Base-by-base conservation (phyloP, 2,113 vertebrate genomes). In the Phylloscopus trochilus region DNA sequence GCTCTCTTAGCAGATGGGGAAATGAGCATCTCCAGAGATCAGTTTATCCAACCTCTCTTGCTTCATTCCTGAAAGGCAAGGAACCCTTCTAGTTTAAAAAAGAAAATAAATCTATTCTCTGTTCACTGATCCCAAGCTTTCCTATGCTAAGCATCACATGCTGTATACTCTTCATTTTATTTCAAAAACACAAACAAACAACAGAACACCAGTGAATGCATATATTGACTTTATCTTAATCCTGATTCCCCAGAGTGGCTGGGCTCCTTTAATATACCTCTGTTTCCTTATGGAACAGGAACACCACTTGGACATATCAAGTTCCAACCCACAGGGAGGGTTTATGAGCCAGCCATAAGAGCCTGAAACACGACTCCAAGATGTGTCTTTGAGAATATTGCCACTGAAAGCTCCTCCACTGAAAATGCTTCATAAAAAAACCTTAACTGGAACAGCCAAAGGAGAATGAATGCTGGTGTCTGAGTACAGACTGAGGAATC, bases 351-450 rank as follows among this genome's bases (percentile, higher is more conserved):
- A 3, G 44, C 52, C 5, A 0, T 52, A 70, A 93, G 47, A 85
- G 72, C 55, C 85, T 94, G 95, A 96, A 97, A 96, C 13, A 35
- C 0, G 2, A 90, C 75, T 73, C 93, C 76, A 59, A 88, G 79
- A 95, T 60, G 30, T 56, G 22, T 80, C 78, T 95, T 82, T 73
- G 55, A 92, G 89, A 94, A 92, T 84, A 95, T 27, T 84, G 89
- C 66, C 93, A 91, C 77, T 89, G 83, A 89, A 94, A 94, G 76
- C 62, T 73, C 77, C 73, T 91, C 74, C 49, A 23, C 37, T 78
- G 72, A 94, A 90, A 96, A 81, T 31, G 21, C n/a, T 63, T 81
- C 56, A 7, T 64, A 86, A 55, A 87, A 90, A 89, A 77, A 35
- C 35, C 44, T 90, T 81, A 60, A 52, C 0, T 55, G 44, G 23